Base-by-base conservation (phyloP, 1,140 invertebrate genomes). In the Cherax destructor region DNA sequence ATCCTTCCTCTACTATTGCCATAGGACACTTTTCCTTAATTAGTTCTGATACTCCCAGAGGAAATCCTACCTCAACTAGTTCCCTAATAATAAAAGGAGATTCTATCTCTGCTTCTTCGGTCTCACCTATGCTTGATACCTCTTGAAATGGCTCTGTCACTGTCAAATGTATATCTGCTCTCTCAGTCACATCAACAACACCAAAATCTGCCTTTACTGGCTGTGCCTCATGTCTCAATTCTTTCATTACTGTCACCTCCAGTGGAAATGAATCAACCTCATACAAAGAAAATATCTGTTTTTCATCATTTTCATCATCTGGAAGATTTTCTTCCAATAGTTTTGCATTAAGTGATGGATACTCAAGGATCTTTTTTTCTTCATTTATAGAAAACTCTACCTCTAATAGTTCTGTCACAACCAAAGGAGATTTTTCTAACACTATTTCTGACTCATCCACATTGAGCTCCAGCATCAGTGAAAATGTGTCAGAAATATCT, bases 391-490 rank as follows among this genome's bases (percentile, higher is more conserved):
- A 24, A 47, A 41, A n/a, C 61, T 83, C 81, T 83, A 61, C 56
- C 50, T 61, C 52, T n/a, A 41, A 50, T 61, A 5, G 59, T 83
- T 18, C 41, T 7, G 30, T 21, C 56, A 52, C 81, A 52, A n/a
- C 52, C 41, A 59, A 59, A 59, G 9, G 16, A 59, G 56, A 16
- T 59, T 83, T 18, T 61, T 61, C 50, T 41, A 61, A 16, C 41
- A 61, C 59, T 83, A n/a, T 50, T 61, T 83, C 81, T 30, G 81
- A 4, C 79, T 50, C 79, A 52, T n/a, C 50, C 11, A 50, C n/a
- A 59, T 16, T 41, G 30, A 41, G 30, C 30, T 41, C 30, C 30
- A 41, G 30, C 30, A 41, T 41, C 30, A 41, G 30, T 41, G 30
- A 41, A 41, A 41, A 41, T 41, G 30, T 41, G 30, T 41, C 30